phyloP scores from a whole-genome alignment of 2,797 vertebrate genomes.

The Argya squamiceps region DNA sequence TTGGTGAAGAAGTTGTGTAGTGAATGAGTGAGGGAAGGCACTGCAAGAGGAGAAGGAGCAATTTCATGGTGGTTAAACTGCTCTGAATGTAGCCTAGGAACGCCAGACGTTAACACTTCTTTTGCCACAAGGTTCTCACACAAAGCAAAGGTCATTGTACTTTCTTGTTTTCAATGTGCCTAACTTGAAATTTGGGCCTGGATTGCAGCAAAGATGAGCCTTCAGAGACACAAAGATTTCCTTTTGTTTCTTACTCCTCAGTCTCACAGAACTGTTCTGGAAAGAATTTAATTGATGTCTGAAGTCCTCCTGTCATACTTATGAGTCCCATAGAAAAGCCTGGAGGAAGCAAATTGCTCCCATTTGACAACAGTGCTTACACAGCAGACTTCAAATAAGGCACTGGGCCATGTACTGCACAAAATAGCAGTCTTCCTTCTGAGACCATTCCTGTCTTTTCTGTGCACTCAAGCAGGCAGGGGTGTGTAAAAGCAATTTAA shows the following conservation, averaged over 20 bases:
- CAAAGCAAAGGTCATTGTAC: background rate
- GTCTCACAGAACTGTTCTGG: background rate
- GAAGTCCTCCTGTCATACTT: background rate
- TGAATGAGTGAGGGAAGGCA: background rate
- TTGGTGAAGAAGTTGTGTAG: background rate
- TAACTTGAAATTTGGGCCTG: background rate
- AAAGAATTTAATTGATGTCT: constrained; percentile 2
- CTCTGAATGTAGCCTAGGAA: background rate
- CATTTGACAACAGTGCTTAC: constrained; percentile 3
- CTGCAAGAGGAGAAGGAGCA: background rate
- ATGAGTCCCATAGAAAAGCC: background rate
- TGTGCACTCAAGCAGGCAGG: background rate
- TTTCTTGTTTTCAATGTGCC: background rate
- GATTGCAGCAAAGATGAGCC: background rate
- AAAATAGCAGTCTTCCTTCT: background rate
- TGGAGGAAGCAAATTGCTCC: background rate
- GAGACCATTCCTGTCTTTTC: background rate
- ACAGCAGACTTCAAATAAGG: constrained; percentile 23
- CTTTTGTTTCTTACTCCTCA: background rate
- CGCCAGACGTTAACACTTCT: background rate
- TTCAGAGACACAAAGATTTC: background rate
- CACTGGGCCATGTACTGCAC: background rate
- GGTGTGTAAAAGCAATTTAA: constrained; percentile 3
- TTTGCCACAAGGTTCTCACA: background rate
- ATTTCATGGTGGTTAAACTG: background rate